Percentiles rank a stretch among this genome's conserved stretches.
Evolutionary conservation across 2,113 vertebrate species (phyloP).

Genomic region (Mesembrinibis cayennensis): DNA sequence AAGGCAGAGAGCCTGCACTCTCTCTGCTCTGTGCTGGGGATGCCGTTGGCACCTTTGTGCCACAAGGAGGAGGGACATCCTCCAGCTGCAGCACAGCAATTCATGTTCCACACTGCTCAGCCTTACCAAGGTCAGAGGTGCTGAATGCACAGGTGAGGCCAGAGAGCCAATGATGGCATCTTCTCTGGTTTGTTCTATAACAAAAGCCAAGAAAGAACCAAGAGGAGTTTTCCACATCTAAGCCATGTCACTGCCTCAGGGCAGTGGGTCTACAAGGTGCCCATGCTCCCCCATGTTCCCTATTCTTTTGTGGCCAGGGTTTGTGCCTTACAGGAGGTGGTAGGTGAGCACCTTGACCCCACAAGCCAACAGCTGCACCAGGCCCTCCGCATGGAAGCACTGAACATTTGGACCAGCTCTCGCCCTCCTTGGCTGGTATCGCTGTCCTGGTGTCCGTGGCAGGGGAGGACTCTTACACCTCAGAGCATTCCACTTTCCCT

Average conservation of each 20-base stretch:
- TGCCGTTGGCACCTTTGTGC: background rate
- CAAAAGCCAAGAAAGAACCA: background rate
- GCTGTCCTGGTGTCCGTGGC: background rate
- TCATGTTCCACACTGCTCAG: rapidly evolving
- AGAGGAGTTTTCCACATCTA: background rate
- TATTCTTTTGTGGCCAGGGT: background rate
- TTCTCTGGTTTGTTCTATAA: background rate
- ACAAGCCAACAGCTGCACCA: background rate
- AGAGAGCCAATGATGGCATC: background rate
- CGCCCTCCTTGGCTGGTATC: background rate
- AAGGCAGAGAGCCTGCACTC: background rate
- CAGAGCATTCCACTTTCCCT: background rate
- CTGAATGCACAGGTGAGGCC: background rate
- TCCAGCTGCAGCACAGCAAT: background rate
- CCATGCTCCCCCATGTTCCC: background rate
- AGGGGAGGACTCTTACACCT: background rate
- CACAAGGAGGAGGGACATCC: background rate
- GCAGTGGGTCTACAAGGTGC: background rate
- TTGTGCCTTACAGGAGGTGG: background rate
- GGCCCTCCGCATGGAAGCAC: background rate
- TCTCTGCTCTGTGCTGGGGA: background rate
- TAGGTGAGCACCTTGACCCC: background rate
- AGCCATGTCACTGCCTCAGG: background rate
- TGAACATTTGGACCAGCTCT: background rate
- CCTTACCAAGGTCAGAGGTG: background rate